A percentile compares a stretch with the other conserved stretches of the same genome.
These are phyloP conservation scores for Epinotia brunnichana DNA, from an alignment of 2,888 invertebrate genomes.

Conservation along the genomic window DNA sequence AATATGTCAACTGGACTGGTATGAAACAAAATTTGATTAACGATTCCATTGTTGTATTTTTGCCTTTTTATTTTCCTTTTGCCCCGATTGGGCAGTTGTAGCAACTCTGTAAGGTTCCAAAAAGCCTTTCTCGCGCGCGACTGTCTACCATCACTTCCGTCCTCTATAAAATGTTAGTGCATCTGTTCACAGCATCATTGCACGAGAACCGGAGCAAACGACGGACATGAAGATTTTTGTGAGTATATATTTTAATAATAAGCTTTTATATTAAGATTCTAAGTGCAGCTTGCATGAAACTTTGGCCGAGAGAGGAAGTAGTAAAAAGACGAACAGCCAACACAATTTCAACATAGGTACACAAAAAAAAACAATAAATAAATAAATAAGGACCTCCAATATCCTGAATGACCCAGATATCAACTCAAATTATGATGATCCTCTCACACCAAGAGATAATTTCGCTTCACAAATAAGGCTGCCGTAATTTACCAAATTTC, in stretches of 20 bases:
- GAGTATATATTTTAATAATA: constrained; percentile 56
- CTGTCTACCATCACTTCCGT: constrained; percentile 75
- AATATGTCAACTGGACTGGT: neutral
- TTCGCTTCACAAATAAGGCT: no score
- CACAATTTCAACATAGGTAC: no score
- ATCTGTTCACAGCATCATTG: constrained; percentile 70
- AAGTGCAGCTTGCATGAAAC: neutral
- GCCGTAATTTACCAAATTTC: no score
- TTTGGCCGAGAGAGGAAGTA: neutral
- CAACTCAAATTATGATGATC: no score
- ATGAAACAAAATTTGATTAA: neutral
- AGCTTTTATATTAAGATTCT: neutral
- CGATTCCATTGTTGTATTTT: neutral
- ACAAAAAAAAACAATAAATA: no score
- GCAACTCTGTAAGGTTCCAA: constrained; percentile 59
- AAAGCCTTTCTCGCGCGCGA: constrained; percentile 71
- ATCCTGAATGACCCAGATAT: no score
- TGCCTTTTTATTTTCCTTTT: neutral
- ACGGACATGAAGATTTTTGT: constrained; percentile 79
- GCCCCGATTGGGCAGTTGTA: constrained; percentile 11
- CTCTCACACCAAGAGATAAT: no score
- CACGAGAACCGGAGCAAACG: constrained; percentile 54
- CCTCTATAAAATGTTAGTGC: constrained; percentile 76
- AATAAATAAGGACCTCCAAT: neutral
- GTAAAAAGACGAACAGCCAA: neutral